These are phyloP conservation scores for Amazona vittata DNA, from an alignment of 2,113 vertebrate genomes.

Conservation along the genomic window DNA sequence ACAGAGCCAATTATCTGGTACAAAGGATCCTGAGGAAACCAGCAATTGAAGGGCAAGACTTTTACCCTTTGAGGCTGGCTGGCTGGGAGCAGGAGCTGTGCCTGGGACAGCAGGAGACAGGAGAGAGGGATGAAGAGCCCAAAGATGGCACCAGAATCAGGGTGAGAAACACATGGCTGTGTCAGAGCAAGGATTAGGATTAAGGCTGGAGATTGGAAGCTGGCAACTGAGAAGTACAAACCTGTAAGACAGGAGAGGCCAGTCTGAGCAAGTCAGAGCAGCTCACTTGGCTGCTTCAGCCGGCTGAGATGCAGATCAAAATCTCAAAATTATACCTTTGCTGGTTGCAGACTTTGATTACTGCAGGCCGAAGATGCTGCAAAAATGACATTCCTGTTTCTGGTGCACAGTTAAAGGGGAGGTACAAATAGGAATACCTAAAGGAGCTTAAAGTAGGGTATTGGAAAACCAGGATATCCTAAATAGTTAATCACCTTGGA, in stretches of 20 bases:
- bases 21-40: background rate
- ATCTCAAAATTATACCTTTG: background rate
- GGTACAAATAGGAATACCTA: background rate
- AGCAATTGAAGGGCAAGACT: background rate
- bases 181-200: background rate
- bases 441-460: background rate
- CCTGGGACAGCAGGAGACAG: background rate
- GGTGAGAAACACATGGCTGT: background rate
- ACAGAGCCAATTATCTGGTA: background rate
- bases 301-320: background rate
- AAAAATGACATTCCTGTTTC: background rate
- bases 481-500: background rate
- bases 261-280: background rate
- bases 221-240: background rate
- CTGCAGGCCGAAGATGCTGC: background rate
- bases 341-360: background rate
- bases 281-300: background rate
- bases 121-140: background rate
- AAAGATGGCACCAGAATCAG: background rate
- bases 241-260: background rate
- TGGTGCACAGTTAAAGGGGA: background rate
- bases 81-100: background rate
- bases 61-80: background rate
- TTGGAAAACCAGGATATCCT: background rate
- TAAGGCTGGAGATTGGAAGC: background rate